Conservation (phyloP, 1,140 invertebrate genomes). For the Vanessa atalanta region DNA sequence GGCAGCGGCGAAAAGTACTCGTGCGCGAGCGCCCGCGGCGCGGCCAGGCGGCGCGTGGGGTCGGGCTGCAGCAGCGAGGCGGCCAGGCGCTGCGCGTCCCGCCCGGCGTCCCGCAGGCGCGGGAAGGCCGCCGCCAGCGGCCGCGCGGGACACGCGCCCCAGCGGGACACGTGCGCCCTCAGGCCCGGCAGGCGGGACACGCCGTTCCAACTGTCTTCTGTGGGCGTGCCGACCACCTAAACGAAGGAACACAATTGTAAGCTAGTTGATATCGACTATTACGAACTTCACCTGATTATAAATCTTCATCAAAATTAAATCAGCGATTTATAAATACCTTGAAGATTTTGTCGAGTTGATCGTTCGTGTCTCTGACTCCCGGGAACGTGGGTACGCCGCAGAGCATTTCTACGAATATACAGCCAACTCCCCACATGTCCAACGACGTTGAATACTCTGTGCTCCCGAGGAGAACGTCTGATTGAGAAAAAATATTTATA, state of each 20-base stretch:
- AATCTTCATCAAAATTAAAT: not conserved
- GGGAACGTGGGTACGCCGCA: slow-evolving; percentile 97
- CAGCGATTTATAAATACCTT: slow-evolving; percentile 81
- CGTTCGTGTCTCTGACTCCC: slow-evolving; percentile 95
- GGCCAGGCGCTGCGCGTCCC: slow-evolving; percentile 94
- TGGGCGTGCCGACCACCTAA: slow-evolving; percentile 93
- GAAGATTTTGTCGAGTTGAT: slow-evolving; percentile 98
- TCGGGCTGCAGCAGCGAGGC: slow-evolving; percentile 92
- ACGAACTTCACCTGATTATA: too few species aligned
- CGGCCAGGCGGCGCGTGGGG: slow-evolving; percentile 92
- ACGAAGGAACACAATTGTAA: too few species aligned
- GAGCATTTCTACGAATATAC: slow-evolving; percentile 99
- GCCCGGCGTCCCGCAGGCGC: slow-evolving; percentile 90
- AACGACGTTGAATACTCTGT: slow-evolving; percentile 94
- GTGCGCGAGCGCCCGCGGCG: slow-evolving; percentile 93
- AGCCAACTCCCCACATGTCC: slow-evolving; percentile 99
- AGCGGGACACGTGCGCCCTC: slow-evolving; percentile 87
- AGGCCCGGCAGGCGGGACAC: slow-evolving; percentile 93
- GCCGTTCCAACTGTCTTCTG: slow-evolving; percentile 94
- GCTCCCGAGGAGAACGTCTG: slow-evolving; percentile 96
- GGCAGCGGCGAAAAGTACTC: slow-evolving; percentile 95
- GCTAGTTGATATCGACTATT: too few species aligned
- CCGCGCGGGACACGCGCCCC: slow-evolving; percentile 86
- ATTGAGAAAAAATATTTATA: not conserved
- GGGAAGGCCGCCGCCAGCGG: slow-evolving; percentile 93